Conservation (phyloP, 2,113 vertebrate genomes). For the Stigmatopora argus region DNA sequence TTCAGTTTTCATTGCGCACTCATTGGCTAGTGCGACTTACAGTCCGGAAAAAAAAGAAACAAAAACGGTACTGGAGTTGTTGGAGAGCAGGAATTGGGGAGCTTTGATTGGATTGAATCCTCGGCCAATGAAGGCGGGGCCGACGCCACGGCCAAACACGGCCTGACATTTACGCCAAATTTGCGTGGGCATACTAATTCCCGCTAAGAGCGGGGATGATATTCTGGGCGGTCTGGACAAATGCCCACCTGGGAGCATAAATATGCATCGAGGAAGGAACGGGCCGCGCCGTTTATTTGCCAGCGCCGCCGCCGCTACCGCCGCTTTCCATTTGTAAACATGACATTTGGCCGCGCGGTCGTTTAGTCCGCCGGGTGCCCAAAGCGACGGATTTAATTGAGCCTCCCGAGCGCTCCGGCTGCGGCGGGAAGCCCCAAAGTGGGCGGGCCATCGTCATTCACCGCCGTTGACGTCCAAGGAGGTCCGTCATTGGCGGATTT, state of each 20-base stretch:
- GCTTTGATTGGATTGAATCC: conserved; percentile 33
- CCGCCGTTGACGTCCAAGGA: no score
- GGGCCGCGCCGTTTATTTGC: conserved; percentile 18
- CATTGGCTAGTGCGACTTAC: no score
- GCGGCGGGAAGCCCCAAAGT: no score
- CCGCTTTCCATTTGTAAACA: conserved; percentile 17
- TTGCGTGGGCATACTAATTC: conserved; percentile 22
- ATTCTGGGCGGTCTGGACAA: conserved; percentile 14
- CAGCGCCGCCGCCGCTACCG: background rate
- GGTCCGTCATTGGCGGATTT: no score
- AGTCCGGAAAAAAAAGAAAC: no score
- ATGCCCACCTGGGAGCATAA: conserved; percentile 29
- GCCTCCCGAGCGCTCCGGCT: background rate
- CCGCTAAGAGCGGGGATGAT: conserved; percentile 13
- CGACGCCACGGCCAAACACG: conserved; percentile 28
- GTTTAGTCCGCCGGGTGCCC: background rate
- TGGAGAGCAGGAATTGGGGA: no score
- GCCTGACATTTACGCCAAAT: conserved; percentile 45
- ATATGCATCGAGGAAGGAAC: conserved; percentile 22
- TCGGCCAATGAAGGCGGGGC: conserved; percentile 14
- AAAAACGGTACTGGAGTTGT: no score
- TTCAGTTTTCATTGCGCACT: no score
- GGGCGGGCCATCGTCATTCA: no score
- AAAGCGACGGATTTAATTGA: background rate
- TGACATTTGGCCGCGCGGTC: conserved; percentile 18